Evolutionary conservation across 2,797 vertebrate species (phyloP), one percentile per base, ranked within the genome.

Genomic region (Sciurus vulgaris): DNA sequence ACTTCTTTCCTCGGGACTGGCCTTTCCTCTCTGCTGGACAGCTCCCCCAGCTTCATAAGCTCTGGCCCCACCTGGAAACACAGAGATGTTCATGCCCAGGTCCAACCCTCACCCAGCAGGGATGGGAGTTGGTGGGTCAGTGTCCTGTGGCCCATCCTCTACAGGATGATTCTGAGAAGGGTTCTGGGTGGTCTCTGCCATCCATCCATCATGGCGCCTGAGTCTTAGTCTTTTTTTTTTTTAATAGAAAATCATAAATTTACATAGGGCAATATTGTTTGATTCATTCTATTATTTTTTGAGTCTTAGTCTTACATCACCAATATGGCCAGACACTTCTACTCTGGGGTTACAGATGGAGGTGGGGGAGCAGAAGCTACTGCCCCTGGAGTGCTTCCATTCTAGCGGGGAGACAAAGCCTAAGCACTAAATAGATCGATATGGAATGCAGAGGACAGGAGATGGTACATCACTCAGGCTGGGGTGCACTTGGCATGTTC

Each of bases 141-240:
- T 54, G 54, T 20, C 54, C 54, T 17, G 18, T 0, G 18, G 17
- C 17, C 54, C 54, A 20, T 20, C 54, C 54, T 56, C 20, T 22
- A 18, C 7, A 0, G 18, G 54, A 56, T 56, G 54, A 56, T 22
- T 56, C 54, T 56, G 54, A 56, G 54, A 56, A 6, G 54, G 7
- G 18, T 8, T 22, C 49, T 3, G 17, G 38, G 20, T n/a, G 35
- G 13, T 51, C 33, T 28, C 4, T 4, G 4, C 7, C 1, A 5
- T 56, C 35, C 24, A 4, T 85, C 7, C 0, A 7, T 59, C 24
- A 28, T 11, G 10, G 65, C 30, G 13, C 35, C 24, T 1, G 30
- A 77, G 59, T 67, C 24, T 47, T 70, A 17, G 5, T 28, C 69
- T 91, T 79, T 76, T 35, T n/a, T n/a, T n/a, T n/a, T n/a, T n/a